Base-by-base conservation (phyloP, 35 echinoderm and acorn worm species). In the Stichopus chloronotus region DNA sequence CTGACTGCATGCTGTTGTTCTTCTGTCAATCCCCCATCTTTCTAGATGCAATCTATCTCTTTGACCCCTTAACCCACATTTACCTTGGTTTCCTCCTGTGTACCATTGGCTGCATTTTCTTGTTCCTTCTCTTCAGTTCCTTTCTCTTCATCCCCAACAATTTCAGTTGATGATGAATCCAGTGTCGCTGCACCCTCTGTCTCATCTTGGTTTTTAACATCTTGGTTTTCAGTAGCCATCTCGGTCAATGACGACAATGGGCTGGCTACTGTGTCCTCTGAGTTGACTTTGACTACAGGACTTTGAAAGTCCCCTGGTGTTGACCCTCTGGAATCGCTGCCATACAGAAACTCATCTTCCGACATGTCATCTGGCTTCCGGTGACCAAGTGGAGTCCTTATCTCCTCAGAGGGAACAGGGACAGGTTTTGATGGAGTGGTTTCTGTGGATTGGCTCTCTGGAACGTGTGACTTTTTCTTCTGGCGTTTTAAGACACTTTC, bases 281-380 rank as follows among this genome's bases (percentile, higher is more conserved):
- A 21, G 56, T 56, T 58, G 8, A 85, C 82, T 85, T 85, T 85
- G 17, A 85, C 16, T 0, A 85, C 82, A 23, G 82, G 82, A 16
- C 82, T 85, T 56, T 85, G 82, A 17, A n/a, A 58, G n/a, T 85
- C 82, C 14, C 82, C 82, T 14, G 82, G 82, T n/a, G 82, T 89
- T 58, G 87, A 89, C 24, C 60, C 87, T 72, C 87, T 89, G 5
- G 52, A 86, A 74, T 94, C 88, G 58, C 78, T 89, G 8, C 96
- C 96, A 83, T 98, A 98, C 56, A 98, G 93, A 87, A 98, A 98
- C 87, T 98, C 96, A 60, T 98, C 96, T 5, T 98, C 96, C 1
- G 95, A 69, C 95, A 96, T 96, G n/a, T 96, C 76, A 7, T 82
- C 65, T 72, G 95, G 95, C 58, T 92, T 92, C 19, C 30, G 63